phyloP scores from a whole-genome alignment of 30 jellyfish, hydroid and myxozoan genomes.

The Turritopsis rubra region DNA sequence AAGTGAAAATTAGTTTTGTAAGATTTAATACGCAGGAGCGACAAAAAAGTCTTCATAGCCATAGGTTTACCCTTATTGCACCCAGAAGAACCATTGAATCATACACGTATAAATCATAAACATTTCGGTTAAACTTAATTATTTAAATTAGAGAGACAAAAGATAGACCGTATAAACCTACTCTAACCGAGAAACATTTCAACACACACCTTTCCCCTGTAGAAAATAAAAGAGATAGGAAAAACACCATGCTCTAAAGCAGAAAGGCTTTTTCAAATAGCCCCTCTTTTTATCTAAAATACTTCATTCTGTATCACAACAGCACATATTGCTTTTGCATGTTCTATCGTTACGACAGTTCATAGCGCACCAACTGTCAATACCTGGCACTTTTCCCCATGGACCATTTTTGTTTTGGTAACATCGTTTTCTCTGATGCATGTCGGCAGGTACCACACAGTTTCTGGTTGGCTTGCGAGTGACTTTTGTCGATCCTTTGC shows the following conservation, averaged over 20 bases:
- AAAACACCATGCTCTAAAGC: neutral
- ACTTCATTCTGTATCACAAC: neutral
- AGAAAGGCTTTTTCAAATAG: neutral
- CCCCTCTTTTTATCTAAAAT: neutral
- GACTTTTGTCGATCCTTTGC: neutral
- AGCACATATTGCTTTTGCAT: slow-evolving; percentile 5
- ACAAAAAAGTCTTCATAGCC: too few species aligned
- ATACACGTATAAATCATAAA: too few species aligned
- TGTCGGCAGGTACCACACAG: neutral
- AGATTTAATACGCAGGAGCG: too few species aligned
- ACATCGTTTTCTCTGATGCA: neutral
- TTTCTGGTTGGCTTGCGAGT: neutral
- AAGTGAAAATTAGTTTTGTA: too few species aligned
- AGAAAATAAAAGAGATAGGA: too few species aligned
- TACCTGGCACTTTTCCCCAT: slow-evolving; percentile 11
- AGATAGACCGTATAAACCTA: too few species aligned
- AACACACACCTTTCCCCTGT: too few species aligned
- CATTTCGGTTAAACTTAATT: too few species aligned
- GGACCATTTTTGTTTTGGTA: neutral
- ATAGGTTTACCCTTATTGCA: too few species aligned
- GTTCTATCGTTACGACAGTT: neutral
- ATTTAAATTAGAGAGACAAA: too few species aligned
- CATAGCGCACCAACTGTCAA: neutral
- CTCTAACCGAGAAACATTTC: too few species aligned
- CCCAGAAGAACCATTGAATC: too few species aligned